Evolutionary conservation across 2,113 vertebrate genomes (phyloP).

Genomic region (Anoplopoma fimbria): DNA sequence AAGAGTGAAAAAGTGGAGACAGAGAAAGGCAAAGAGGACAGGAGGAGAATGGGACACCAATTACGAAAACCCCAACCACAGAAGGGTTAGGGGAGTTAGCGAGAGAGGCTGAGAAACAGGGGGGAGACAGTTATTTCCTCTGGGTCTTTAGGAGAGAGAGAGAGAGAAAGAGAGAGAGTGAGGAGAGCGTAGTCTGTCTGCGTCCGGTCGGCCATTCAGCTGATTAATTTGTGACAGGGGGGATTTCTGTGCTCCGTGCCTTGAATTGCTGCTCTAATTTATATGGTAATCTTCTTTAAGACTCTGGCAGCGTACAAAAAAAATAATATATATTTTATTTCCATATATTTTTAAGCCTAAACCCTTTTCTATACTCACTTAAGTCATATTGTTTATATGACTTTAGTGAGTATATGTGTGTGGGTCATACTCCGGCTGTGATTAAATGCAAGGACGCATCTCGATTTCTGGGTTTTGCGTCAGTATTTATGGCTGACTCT

Average conservation of each 20-base stretch:
- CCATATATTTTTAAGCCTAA: constrained; percentile 51
- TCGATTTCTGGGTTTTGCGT: neutral
- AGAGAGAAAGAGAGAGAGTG: constrained; percentile 37
- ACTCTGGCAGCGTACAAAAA: constrained; percentile 70
- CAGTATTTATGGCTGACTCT: constrained; percentile 24
- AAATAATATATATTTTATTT: constrained; percentile 67
- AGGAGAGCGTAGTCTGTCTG: constrained; percentile 52
- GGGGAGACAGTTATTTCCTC: constrained; percentile 58
- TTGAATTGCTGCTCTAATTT: constrained; percentile 81
- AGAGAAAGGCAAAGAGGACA: constrained; percentile 62
- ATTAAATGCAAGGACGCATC: constrained; percentile 10
- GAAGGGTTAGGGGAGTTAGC: constrained; percentile 31
- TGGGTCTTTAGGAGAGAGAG: constrained; percentile 59
- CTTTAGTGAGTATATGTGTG: constrained; percentile 28
- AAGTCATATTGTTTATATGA: no score
- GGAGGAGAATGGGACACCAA: constrained; percentile 46
- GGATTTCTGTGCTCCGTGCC: constrained; percentile 71
- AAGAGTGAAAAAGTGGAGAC: constrained; percentile 3
- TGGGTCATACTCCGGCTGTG: no score
- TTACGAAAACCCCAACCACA: constrained; percentile 44
- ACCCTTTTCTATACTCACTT: constrained; percentile 60
- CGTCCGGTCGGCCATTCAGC: constrained; percentile 65
- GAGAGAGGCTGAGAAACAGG: constrained; percentile 28
- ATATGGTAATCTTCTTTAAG: constrained; percentile 81
- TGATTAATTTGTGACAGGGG: constrained; percentile 80